phyloP scores from a whole-genome alignment of 2,113 vertebrate genomes.

The Terrapene triunguis region DNA sequence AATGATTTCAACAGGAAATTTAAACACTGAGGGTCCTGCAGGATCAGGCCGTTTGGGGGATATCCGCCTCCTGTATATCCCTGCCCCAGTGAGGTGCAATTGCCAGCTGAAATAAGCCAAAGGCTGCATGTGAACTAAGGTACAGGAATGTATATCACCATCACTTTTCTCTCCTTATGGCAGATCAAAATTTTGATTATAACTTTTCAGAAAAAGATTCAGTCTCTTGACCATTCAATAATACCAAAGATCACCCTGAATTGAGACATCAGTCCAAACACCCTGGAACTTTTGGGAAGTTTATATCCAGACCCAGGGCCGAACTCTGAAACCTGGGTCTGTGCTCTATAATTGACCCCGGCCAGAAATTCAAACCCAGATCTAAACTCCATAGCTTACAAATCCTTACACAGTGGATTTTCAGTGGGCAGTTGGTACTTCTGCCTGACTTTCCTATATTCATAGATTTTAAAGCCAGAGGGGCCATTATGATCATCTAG shows the following conservation, averaged over 20 bases:
- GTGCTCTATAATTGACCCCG: neutral
- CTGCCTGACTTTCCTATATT: neutral
- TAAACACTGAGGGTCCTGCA: neutral
- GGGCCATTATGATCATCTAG: neutral
- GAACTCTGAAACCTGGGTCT: neutral
- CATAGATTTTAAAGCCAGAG: neutral
- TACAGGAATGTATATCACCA: neutral
- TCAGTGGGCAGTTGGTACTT: neutral
- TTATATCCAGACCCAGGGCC: neutral
- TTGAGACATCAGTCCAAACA: neutral
- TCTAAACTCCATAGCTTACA: neutral
- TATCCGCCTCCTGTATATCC: neutral
- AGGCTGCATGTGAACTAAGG: neutral
- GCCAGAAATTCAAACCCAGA: neutral
- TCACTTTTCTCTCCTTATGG: neutral
- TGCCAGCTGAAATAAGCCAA: neutral
- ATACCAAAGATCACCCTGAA: neutral
- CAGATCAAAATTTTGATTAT: neutral
- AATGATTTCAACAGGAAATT: neutral
- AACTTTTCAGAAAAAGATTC: neutral
- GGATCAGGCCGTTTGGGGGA: accelerated
- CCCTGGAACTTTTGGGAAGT: neutral
- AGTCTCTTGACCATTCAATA: neutral
- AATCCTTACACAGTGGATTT: accelerated
- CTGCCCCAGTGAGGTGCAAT: neutral